A percentile compares a stretch with the other conserved stretches of the same genome.
Evolutionary conservation across 2,888 invertebrate genomes (phyloP).

Genomic region (Acheta domesticus): DNA sequence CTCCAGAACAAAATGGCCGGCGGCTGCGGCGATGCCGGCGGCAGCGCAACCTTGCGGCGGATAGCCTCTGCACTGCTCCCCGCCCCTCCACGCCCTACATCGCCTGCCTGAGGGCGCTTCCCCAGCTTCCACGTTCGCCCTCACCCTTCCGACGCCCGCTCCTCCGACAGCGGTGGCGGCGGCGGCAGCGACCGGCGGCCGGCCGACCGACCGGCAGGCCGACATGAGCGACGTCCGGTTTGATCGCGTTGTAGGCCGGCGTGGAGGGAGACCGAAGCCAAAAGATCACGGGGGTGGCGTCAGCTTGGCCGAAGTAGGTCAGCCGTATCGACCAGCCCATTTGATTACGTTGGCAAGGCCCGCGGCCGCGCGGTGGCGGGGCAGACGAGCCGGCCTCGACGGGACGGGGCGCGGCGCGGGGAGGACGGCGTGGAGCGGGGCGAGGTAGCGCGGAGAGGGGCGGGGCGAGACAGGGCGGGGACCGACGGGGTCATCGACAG

Average conservation of each 20-base stretch:
- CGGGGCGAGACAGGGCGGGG: slow-evolving; percentile 36
- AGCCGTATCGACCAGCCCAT: slow-evolving; percentile 18
- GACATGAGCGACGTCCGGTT: background rate
- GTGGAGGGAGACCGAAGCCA: background rate
- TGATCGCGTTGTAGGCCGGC: background rate
- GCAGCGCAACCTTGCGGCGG: too few species aligned
- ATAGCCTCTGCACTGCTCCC: too few species aligned
- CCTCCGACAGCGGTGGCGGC: background rate
- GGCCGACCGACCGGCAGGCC: background rate
- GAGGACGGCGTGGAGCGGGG: slow-evolving; percentile 34
- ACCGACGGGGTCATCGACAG: background rate
- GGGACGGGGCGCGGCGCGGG: slow-evolving; percentile 29
- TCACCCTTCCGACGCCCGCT: background rate
- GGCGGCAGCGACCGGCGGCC: background rate
- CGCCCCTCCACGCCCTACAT: too few species aligned
- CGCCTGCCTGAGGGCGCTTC: too few species aligned
- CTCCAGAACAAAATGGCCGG: too few species aligned
- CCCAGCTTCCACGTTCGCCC: too few species aligned
- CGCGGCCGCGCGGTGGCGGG: slow-evolving; percentile 32
- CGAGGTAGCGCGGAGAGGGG: slow-evolving; percentile 23
- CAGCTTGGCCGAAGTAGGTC: background rate
- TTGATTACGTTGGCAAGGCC: slow-evolving; percentile 37
- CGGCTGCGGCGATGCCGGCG: too few species aligned
- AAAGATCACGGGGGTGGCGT: background rate
- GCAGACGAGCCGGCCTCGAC: slow-evolving; percentile 26